phyloP scores from a whole-genome alignment of 2,888 invertebrate genomes.

The Pristionchus japonicus region DNA sequence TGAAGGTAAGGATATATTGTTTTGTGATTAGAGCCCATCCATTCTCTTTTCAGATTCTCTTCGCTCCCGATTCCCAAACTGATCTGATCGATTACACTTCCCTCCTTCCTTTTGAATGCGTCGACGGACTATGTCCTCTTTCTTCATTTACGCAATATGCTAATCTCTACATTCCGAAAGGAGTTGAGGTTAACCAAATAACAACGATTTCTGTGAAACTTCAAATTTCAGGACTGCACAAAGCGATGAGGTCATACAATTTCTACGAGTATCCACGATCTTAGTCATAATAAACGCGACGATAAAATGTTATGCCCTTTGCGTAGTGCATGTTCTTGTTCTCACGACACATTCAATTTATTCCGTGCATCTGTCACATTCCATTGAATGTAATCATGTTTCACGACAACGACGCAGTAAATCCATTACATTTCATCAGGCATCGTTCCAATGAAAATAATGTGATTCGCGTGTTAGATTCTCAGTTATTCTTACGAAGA shows the following conservation, averaged over 20 bases:
- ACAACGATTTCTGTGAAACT: background rate
- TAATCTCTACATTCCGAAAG: background rate
- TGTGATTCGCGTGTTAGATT: too few relatives aligned
- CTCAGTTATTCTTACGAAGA: too few relatives aligned
- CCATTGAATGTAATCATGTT: too few relatives aligned
- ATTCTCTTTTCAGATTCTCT: background rate
- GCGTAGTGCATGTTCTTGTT: too few relatives aligned
- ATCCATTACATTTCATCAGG: too few relatives aligned
- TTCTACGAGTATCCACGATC: background rate
- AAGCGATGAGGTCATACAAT: background rate
- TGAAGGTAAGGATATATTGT: background rate
- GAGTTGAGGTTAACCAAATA: background rate
- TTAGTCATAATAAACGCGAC: background rate
- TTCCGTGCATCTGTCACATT: too few relatives aligned
- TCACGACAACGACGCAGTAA: too few relatives aligned
- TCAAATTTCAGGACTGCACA: background rate
- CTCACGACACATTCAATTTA: too few relatives aligned
- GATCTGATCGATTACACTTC: background rate
- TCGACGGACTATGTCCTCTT: background rate
- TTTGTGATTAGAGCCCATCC: too few relatives aligned
- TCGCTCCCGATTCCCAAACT: background rate
- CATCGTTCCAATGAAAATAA: too few relatives aligned
- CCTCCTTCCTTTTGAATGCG: background rate
- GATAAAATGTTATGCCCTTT: background rate
- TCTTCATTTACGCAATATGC: background rate